Evolutionary conservation across 1,140 invertebrate species (phyloP), one percentile per base, ranked within the genome.

Genomic region (Drosophila pandora): DNA sequence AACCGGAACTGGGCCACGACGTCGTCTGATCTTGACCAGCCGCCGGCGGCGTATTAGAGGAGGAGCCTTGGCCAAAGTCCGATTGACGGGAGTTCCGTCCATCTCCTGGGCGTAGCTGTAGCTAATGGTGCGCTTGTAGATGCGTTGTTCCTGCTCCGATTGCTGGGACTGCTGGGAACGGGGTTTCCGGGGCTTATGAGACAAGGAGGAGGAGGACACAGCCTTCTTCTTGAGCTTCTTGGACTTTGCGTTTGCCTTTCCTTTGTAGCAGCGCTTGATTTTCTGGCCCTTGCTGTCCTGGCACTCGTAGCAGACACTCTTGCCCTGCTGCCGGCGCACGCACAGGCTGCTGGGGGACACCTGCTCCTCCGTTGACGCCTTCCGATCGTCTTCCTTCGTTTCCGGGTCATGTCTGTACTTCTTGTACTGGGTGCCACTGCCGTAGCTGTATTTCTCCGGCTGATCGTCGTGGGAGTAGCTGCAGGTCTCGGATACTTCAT

Each of bases 401-500:
- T 43, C 47, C 7, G 45, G 13, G 10, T 70, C 28, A 2, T 70
- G 47, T 6, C 82, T 63, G 30, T 79, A 88, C 10, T 69, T 72
- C 13, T 68, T 84, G 43, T 77, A 90, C 22, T 87, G 59, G 25
- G 43, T 79, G 68, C 77, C 82, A 17, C 62, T 76, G 55, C 50
- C 77, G 49, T 78, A 91, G 30, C 75, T 72, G 61, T 85, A 91
- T 22, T 59, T 52, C 54, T 82, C 49, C 7, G 90, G 90, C 52
- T 82, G 45, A 7, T 58, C 70, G 23, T 73, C 77, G 5, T 69
- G 68, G 2, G 83, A 82, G 55, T 90, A 91, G 32, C 80, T 90
- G 72, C 90, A 91, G 0, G 63, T 90, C 50, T 91, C 90, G 6
- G 85, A 82, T 2, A 84, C 59, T 32, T 91, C 79, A 21, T 84